phyloP scores from a whole-genome alignment of 2,797 vertebrate genomes.

The Lepidocolaptes lacrymiger region DNA sequence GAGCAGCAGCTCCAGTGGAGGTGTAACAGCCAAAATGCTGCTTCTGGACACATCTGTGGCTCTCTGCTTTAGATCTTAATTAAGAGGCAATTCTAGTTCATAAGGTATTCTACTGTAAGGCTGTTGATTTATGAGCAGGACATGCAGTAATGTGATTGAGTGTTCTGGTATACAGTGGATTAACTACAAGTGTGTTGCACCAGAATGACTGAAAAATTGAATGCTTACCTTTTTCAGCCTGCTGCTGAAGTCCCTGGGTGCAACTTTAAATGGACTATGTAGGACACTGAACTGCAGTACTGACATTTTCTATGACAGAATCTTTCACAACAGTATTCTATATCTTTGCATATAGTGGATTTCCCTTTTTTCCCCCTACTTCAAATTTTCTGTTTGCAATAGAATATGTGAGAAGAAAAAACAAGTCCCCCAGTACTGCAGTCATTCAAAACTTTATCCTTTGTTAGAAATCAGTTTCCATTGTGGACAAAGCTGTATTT shows the following conservation, averaged over 20 bases:
- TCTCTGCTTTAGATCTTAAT: not conserved
- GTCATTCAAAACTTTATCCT: not conserved
- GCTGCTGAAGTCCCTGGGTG: not conserved
- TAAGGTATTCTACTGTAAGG: not conserved
- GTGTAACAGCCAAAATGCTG: not conserved
- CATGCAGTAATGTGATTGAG: not conserved
- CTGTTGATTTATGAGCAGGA: not conserved
- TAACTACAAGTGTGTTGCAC: accelerated
- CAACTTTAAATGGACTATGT: not conserved
- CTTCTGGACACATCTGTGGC: not conserved
- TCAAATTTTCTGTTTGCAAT: not conserved
- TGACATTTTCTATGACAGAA: not conserved
- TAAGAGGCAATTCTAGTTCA: not conserved
- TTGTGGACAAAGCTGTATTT: not conserved
- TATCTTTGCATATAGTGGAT: not conserved
- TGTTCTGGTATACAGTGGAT: not conserved
- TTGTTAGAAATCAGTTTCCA: not conserved
- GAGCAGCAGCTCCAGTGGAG: not conserved
- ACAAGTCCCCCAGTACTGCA: not conserved
- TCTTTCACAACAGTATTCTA: not conserved
- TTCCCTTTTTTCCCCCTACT: not conserved
- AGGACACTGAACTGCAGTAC: not conserved
- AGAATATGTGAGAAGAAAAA: not conserved
- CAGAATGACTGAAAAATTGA: not conserved
- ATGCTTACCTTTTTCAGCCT: not conserved